A percentile compares a stretch with the other conserved stretches of the same genome.
Evolutionary conservation across 2,797 vertebrate genomes (phyloP).

Genomic region (Poeciliopsis presidionis): DNA sequence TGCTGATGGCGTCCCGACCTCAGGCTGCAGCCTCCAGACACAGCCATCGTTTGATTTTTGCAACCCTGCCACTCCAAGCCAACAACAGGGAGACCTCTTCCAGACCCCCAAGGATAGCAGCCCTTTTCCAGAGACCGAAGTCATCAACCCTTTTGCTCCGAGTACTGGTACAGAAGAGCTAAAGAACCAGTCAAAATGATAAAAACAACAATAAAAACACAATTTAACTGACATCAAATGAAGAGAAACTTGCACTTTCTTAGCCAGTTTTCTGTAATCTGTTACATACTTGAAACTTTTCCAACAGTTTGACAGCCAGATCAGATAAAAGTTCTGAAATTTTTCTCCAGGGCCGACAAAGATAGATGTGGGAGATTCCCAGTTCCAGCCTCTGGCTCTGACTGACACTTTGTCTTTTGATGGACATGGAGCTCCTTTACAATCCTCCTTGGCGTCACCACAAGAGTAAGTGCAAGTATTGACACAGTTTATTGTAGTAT

Average conservation of each 20-base stretch:
- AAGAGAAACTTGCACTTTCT: not conserved
- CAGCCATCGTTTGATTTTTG: conserved; percentile 86
- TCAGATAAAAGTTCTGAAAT: not conserved
- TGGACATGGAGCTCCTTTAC: conserved; percentile 77
- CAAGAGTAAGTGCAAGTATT: conserved; percentile 86
- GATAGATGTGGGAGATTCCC: conserved; percentile 85
- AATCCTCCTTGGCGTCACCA: conserved; percentile 80
- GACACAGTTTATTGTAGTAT: not conserved
- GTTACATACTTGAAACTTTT: not conserved
- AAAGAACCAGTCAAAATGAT: not conserved
- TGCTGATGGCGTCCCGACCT: conserved; percentile 60
- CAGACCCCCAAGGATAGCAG: conserved; percentile 81
- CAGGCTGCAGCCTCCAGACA: conserved; percentile 78
- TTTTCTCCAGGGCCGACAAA: conserved; percentile 84
- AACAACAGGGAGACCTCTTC: conserved; percentile 77
- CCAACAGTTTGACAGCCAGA: not conserved
- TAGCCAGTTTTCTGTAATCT: not conserved
- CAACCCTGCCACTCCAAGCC: conserved; percentile 80
- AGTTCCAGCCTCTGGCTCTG: conserved; percentile 85
- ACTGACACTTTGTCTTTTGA: conserved; percentile 86
- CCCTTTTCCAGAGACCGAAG: conserved; percentile 77
- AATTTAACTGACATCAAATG: not conserved
- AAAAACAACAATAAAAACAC: not conserved
- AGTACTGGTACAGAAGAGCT: conserved; percentile 75
- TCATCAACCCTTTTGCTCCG: conserved; percentile 78